Conservation (phyloP, 2,113 vertebrate species). For the Sciurus niger region DNA sequence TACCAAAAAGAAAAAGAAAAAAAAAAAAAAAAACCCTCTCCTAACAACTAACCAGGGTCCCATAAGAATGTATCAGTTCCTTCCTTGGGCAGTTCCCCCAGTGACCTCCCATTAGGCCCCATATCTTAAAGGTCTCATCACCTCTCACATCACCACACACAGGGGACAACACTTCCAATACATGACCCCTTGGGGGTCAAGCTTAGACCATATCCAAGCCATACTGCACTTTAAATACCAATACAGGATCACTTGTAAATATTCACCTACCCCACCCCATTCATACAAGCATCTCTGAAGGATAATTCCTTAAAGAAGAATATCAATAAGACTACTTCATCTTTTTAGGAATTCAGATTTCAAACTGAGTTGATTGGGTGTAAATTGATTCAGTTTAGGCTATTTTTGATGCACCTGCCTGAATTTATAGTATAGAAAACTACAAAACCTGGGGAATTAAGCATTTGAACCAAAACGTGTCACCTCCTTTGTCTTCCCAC, state of each 20-base stretch:
- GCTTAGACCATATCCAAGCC: background rate
- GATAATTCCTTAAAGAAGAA: background rate
- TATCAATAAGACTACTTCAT: background rate
- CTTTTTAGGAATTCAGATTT: background rate
- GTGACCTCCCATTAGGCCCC: background rate
- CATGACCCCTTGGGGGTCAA: background rate
- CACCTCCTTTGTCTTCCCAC: background rate
- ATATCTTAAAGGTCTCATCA: background rate
- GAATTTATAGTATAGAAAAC: background rate
- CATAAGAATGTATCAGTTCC: too few relatives aligned
- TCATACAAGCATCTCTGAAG: background rate
- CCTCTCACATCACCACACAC: background rate
- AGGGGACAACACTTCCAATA: background rate
- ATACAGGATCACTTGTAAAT: background rate
- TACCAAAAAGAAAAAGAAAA: too few relatives aligned
- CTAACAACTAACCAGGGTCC: too few relatives aligned
- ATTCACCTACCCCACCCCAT: background rate
- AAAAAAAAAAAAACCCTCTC: too few relatives aligned
- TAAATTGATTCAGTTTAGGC: background rate
- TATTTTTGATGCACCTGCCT: background rate
- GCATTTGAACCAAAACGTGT: background rate
- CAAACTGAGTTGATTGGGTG: background rate
- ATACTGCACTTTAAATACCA: background rate
- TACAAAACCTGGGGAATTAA: background rate
- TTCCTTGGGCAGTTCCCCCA: background rate